Evolutionary conservation across 1,140 invertebrate genomes (phyloP), one percentile per base, ranked within the genome.

Genomic region (Zaprionus taronus): DNA sequence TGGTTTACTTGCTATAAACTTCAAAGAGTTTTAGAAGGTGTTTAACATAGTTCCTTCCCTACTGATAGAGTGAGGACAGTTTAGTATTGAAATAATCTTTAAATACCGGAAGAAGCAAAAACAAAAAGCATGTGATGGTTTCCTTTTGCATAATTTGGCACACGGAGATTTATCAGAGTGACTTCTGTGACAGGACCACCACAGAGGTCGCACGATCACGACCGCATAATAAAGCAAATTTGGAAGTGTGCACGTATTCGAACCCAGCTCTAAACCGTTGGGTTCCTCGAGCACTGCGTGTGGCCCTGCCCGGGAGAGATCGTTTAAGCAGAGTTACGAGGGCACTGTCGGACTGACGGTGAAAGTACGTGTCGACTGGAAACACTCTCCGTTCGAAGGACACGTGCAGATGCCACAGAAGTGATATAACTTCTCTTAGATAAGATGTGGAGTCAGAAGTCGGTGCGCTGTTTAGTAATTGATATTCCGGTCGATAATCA

Each of bases 281-380:
- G 38, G 31, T 58, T 67, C 6, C 5, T 15, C 34, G 53, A 24
- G 49, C 41, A 14, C 60, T 55, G 34, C 61, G 56, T 67, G 67
- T 66, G 57, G 81, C 72, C 79, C 74, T 67, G 77, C 61, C 60
- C 68, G 20, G 47, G 53, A 69, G 61, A 70, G 79, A 89, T 89
- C 85, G 67, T 85, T 90, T 80, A 79, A 72, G 57, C 79, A 85
- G 84, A 89, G 79, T 90, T 90, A 90, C 79, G 85, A 90, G 84
- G 79, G 72, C 79, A 71, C 44, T 20, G 20, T 22, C 22, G 1
- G 22, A 44, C 55, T 24, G 15, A 24, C 26, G 49, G 15, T n/a
- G 34, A 56, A 60, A 22, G 53, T 76, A 82, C 80, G 79, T 86
- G 79, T 73, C 49, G 68, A 47, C 62, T 57, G 2, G 70, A 80